Conservation (phyloP, 1,140 invertebrate genomes). For the Drosophila parabipectinata region DNA sequence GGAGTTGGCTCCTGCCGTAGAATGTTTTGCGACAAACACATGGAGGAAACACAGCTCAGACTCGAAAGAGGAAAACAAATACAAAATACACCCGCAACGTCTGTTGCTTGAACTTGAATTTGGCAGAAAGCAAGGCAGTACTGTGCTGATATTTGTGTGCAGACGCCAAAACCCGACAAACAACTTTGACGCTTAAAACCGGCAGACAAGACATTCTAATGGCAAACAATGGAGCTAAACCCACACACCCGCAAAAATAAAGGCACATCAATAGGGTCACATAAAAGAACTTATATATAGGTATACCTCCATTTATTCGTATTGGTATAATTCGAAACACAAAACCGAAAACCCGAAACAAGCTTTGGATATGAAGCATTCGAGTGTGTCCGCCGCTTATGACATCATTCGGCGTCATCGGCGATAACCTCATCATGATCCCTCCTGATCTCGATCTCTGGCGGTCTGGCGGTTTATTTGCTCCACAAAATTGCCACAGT, state of each 20-base stretch:
- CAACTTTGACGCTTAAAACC: conserved; percentile 67
- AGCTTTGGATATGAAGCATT: conserved; percentile 60
- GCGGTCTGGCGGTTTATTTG: conserved; percentile 22
- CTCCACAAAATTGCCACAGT: conserved; percentile 14
- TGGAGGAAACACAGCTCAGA: background rate
- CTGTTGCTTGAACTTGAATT: conserved; percentile 71
- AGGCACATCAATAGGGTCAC: conserved; percentile 27
- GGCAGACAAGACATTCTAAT: conserved; percentile 70
- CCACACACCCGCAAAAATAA: conserved; percentile 16
- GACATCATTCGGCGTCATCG: conserved; percentile 72
- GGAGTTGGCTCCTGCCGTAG: conserved; percentile 11
- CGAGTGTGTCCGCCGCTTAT: conserved; percentile 70
- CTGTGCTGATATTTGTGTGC: conserved; percentile 10
- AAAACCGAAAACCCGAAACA: conserved; percentile 61
- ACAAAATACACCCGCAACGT: conserved; percentile 39
- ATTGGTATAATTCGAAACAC: conserved; percentile 65
- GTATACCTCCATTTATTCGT: conserved; percentile 14
- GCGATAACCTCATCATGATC: conserved; percentile 58
- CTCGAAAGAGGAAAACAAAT: conserved; percentile 1
- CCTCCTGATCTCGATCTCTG: conserved; percentile 9
- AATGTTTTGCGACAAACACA: conserved; percentile 8
- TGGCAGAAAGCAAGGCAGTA: conserved; percentile 37
- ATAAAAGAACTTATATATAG: conserved; percentile 30
- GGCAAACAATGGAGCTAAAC: conserved; percentile 62
- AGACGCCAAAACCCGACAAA: conserved; percentile 63